Evolutionary conservation across 2,888 invertebrate species (phyloP), one percentile per base, ranked within the genome.

Genomic region (Ormyrus pomaceus): DNA sequence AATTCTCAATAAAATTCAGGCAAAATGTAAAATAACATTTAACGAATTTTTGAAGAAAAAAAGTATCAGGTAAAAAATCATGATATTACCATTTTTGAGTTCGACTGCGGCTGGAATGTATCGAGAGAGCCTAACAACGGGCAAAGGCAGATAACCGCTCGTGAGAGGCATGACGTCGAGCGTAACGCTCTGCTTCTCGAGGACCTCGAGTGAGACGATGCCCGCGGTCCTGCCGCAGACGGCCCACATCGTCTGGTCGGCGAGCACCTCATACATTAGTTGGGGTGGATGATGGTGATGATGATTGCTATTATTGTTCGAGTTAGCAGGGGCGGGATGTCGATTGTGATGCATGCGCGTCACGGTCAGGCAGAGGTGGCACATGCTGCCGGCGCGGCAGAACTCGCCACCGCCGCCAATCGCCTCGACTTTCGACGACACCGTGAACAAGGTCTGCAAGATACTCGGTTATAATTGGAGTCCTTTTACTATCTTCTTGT

Each of bases 141-240:
- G 98, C 85, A 98, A 92, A 8, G 98, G 98, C 83, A 98, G 92
- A 89, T 95, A 96, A 34, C 98, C 98, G 45, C 97, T 95, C 45
- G 95, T 95, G n/a, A 98, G 91, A 4, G 98, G 98, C 96, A 98
- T 97, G 55, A 98, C 96, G 86, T 98, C 98, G 83, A 98, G 91
- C 0, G 95, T 94, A 68, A 97, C 96, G 62, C 92, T 93, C 89
- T 96, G 96, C 9, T 94, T 93, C 78, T 94, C 94, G 5, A 92
- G 92, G 70, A 93, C 92, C 80, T 93, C 94, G 92, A 96, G 91
- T 6, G 92, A 91, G 6, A 93, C 91, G 45, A 93, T 92, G 93
- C 97, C 98, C 85, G 97, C 96, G 50, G 97, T 96, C 76, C 97
- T 93, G 2, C 98, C 98, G 87, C 97, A 95, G 48, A 98, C 96